These are phyloP conservation scores for Loxodonta africana DNA, from an alignment of 2,113 vertebrate species.

Conservation along the genomic window DNA sequence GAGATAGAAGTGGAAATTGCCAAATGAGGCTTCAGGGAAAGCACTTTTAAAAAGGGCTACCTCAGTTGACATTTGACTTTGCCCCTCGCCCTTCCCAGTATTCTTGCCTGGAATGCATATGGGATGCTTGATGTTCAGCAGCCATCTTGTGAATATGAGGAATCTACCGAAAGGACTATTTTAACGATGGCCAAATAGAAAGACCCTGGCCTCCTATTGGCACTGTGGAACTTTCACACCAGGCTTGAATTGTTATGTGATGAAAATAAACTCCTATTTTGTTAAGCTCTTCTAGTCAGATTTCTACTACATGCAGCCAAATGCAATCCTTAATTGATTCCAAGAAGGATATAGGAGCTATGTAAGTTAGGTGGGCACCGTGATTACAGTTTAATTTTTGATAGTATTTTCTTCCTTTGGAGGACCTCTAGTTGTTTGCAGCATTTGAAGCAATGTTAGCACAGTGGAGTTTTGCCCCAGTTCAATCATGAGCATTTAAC, in stretches of 20 bases:
- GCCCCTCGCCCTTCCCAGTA: background rate
- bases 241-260: background rate
- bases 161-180: background rate
- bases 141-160: background rate
- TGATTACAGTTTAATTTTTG: background rate
- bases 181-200: background rate
- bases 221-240: background rate
- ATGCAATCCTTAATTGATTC: background rate
- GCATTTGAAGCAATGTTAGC: background rate
- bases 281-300: background rate
- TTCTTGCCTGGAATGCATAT: background rate
- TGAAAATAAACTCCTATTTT: background rate
- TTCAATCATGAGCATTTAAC: background rate
- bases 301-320: background rate
- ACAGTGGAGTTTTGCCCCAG: background rate
- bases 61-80: background rate
- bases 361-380: background rate
- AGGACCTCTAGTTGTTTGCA: background rate
- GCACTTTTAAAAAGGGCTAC: background rate
- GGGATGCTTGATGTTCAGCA: background rate
- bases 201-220: background rate
- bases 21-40: background rate
- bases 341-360: background rate
- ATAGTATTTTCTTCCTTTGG: background rate
- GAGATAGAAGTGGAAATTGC: background rate